Conservation (phyloP, 2,888 invertebrate genomes). For the Tanytarsus gracilentus region DNA sequence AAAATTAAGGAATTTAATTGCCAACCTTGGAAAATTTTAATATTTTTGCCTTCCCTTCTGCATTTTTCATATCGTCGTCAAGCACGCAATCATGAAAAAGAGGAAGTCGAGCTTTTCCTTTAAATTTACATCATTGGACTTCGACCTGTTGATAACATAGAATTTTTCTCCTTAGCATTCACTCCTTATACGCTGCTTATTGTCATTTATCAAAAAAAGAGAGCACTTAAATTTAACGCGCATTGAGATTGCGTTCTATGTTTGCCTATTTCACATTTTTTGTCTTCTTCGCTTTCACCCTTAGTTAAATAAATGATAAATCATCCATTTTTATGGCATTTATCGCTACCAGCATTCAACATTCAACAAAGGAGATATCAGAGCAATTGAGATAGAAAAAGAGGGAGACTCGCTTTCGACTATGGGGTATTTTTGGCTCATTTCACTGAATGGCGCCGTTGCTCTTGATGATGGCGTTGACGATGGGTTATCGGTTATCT, state of each 20-base stretch:
- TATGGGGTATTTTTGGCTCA: no score
- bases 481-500: no score
- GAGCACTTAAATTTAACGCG: constrained; percentile 27
- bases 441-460: no score
- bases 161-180: background rate
- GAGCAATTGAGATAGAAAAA: constrained; percentile 1
- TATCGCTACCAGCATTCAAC: constrained; percentile 1
- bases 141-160: background rate
- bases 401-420: no score
- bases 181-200: no score
- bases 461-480: no score
- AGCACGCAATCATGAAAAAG: background rate
- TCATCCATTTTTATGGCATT: constrained; percentile 22
- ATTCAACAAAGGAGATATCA: constrained; percentile 2
- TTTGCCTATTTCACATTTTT: background rate
- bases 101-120: no score
- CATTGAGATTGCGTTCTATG: constrained; percentile 19
- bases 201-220: constrained; percentile 24
- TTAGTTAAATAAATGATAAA: background rate
- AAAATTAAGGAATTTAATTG: no score
- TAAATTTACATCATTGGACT: no score
- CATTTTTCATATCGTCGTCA: no score
- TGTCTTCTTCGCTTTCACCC: background rate
- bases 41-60: no score
- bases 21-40: no score